phyloP scores from a whole-genome alignment of 2,888 invertebrate genomes.

The Ormyrus pomaceus region DNA sequence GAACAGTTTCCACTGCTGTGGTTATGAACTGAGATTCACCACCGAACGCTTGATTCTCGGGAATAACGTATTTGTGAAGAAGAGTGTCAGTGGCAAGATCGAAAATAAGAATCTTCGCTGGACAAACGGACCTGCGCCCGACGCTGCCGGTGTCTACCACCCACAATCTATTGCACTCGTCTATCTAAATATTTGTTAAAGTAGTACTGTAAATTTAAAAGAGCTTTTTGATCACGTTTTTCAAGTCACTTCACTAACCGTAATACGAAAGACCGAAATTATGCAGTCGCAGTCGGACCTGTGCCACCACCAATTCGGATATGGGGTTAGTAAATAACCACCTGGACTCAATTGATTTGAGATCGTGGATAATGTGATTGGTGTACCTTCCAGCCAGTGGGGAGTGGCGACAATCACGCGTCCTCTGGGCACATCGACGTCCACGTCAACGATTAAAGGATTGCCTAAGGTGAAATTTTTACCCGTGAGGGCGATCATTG shows the following conservation, averaged over 20 bases:
- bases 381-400: constrained; percentile 71
- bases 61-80: constrained; percentile 69
- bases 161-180: constrained; percentile 72
- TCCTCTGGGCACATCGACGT: constrained; percentile 66
- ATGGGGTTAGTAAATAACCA: constrained; percentile 70
- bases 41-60: constrained; percentile 65
- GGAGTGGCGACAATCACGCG: constrained; percentile 72
- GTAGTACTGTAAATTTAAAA: constrained; percentile 63
- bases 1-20: too few relatives aligned
- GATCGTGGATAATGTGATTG: constrained; percentile 70
- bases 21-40: too few relatives aligned
- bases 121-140: constrained; percentile 9
- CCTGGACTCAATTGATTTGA: constrained; percentile 65
- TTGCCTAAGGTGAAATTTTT: constrained; percentile 68
- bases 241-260: constrained; percentile 64
- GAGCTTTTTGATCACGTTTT: constrained; percentile 41
- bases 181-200: neutral
- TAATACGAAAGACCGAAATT: constrained; percentile 71
- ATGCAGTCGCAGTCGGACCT: constrained; percentile 66
- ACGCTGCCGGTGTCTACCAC: constrained; percentile 72
- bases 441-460: constrained; percentile 71
- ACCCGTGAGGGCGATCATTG: constrained; percentile 63
- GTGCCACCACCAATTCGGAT: constrained; percentile 72
- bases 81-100: constrained; percentile 70
- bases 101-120: constrained; percentile 71